Base-by-base conservation (phyloP, 2,113 vertebrate genomes). In the Oplegnathus fasciatus region DNA sequence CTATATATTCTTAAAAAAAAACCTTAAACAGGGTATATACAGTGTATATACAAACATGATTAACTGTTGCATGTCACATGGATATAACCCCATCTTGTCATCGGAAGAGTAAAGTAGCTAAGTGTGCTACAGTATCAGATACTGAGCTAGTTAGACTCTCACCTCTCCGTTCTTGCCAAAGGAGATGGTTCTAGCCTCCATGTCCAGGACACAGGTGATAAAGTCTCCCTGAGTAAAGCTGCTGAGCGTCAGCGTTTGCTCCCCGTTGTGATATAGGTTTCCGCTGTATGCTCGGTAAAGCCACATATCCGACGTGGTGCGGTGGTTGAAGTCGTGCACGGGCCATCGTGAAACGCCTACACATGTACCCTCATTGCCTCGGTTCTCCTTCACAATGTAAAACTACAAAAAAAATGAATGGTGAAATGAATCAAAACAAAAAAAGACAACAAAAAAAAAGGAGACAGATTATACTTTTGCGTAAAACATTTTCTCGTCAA, bases 231-330 rank as follows among this genome's bases (percentile, higher is more conserved):
- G 96, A 2, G 96, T 96, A 80, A 96, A 96, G 85, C 95, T 95
- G 84, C 94, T 94, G 1, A 96, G 92, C 0, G 94, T 95, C 57
- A 95, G 93, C 0, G 94, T 94, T 81, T 96, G 95, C 62, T 96
- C 96, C 0, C 96, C 96, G 2, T 95, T 94, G 75, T 96, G 96
- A 71, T 96, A 96, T 2, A 96, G 93, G 89, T 96, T 96, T 0
- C 96, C 96, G 22, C 96, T 96, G 93, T 96, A 96, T 0, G 96
- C 96, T 0, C 96, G 94, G 88, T 96, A 96, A 76, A 96, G 90
- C 96, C 96, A 96, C 96, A 96, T 96, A 44, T 96, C 96, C 0
- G 96, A 95, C 6, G 96, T 96, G 82, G 96, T 96, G 78, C 96
- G 96, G 89, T 96, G 96, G 94, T 96, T 96, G 75, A 95, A 96